These are phyloP conservation scores for Lutjanus campechanus DNA, from an alignment of 2,797 vertebrate species.

Conservation along the genomic window DNA sequence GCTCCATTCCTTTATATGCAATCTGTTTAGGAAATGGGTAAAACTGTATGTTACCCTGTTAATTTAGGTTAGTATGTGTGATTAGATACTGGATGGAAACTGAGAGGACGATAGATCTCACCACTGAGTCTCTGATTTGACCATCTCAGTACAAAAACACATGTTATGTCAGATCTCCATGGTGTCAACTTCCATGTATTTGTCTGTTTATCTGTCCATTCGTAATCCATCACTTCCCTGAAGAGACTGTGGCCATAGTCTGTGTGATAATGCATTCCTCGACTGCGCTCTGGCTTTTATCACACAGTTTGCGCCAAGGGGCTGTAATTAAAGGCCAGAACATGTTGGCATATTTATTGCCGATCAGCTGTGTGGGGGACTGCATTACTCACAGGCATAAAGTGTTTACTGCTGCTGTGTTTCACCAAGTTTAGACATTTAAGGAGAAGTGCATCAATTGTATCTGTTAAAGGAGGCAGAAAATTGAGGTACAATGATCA, in stretches of 20 bases:
- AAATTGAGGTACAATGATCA: neutral
- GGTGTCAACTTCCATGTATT: neutral
- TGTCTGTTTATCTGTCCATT: constrained; percentile 18
- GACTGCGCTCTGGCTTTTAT: constrained; percentile 38
- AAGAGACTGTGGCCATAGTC: constrained; percentile 11
- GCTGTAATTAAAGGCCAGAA: constrained; percentile 32
- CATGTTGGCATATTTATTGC: constrained; percentile 48
- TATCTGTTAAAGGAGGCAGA: constrained; percentile 3
- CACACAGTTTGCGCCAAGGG: constrained; percentile 13
- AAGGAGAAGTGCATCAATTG: constrained; percentile 1
- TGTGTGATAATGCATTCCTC: constrained; percentile 36
- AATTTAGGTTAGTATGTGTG: neutral
- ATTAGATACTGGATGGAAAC: neutral
- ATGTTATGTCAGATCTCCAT: neutral
- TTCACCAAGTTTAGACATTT: constrained; percentile 3
- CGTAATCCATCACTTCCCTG: constrained; percentile 14
- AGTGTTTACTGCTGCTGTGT: constrained; percentile 22
- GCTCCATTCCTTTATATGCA: neutral
- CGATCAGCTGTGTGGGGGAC: neutral
- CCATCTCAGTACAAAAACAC: no score
- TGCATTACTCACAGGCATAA: neutral
- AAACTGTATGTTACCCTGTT: neutral
- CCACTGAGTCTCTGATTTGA: neutral
- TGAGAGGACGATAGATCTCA: neutral
- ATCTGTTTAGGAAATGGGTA: neutral